Evolutionary conservation across 2,888 invertebrate species (phyloP), one percentile per base, ranked within the genome.

Genomic region (Ellobium chinense): DNA sequence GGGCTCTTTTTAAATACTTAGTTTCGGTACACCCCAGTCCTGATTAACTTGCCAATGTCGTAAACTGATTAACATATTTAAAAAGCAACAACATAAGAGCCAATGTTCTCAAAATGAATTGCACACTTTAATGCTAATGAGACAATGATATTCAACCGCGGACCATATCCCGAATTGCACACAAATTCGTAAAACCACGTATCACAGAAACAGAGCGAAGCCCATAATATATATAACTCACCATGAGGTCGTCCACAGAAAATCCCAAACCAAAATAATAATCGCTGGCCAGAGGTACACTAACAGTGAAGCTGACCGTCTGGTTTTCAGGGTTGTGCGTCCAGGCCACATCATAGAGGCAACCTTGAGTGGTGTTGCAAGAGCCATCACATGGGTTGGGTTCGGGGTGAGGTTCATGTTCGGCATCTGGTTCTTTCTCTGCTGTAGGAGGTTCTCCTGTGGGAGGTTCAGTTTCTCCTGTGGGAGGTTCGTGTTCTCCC

Each of bases 401-500:
- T 14, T 36, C 74, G 84, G 69, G 75, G 74, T 83, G 62, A 70
- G 21, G 80, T 29, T 54, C 21, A 9, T 24, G 31, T 36, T 34
- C n/a, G 9, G 7, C 27, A 36, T 39, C 54, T 2, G 93, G 91
- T 85, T 93, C 92, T 29, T 93, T 89, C 73, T 74, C 68, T 12
- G 80, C 58, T 31, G 66, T 80, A 1, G 93, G 92, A 75, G 82
- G 92, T 0, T 85, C n/a, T n/a, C 81, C 82, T 4, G 75, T n/a
- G 34, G 85, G 84, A 14, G 34, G 74, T 63, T 54, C 76, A n/a
- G 79, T 73, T 0, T 75, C 66, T 36, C 58, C 27, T 14, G 21
- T 37, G 0, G 70, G 36, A 24, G 39, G 63, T 54, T 56, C 36
- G 24, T 34, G 39, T 24, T 39, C 65, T n/a, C 29, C 34, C 31